Evolutionary conservation across 2,888 invertebrate species (phyloP).

Genomic region (Eilema sororculum): DNA sequence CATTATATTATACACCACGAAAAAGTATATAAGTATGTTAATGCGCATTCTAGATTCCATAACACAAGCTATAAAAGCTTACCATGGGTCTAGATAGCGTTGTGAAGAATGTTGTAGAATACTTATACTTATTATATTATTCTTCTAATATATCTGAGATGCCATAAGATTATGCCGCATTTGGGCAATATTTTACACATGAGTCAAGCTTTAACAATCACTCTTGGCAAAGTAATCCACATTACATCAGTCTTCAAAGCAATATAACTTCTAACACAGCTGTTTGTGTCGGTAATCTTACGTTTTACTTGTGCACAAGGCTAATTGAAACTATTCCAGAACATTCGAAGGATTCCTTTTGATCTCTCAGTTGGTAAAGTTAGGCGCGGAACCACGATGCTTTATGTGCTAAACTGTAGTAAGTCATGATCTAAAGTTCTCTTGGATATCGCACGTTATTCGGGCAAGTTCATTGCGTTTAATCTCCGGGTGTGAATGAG

Average conservation of each 20-base stretch:
- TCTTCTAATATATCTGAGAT: not conserved
- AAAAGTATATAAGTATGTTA: too few species aligned
- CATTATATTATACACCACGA: too few species aligned
- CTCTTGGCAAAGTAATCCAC: constrained; percentile 33
- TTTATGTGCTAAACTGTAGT: constrained; percentile 47
- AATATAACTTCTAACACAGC: constrained; percentile 31
- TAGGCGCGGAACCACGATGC: constrained; percentile 36
- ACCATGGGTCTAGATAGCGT: too few species aligned
- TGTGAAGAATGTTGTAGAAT: too few species aligned
- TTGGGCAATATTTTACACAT: constrained; percentile 14
- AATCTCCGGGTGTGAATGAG: constrained; percentile 39
- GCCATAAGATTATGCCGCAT: constrained; percentile 18
- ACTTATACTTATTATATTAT: too few species aligned
- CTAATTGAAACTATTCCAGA: constrained; percentile 68
- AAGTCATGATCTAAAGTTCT: constrained; percentile 50
- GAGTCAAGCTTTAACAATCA: constrained; percentile 28
- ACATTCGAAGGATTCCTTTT: constrained; percentile 60
- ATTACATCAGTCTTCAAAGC: constrained; percentile 27
- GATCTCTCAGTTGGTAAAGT: constrained; percentile 47
- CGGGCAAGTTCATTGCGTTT: constrained; percentile 35
- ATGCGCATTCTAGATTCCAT: too few species aligned
- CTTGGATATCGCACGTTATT: constrained; percentile 34
- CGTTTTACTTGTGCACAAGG: constrained; percentile 49
- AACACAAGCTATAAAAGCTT: too few species aligned
- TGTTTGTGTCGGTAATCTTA: constrained; percentile 45